Evolutionary conservation across 2,113 vertebrate species (phyloP), one percentile per base, ranked within the genome.

Genomic region (Siniperca chuatsi): DNA sequence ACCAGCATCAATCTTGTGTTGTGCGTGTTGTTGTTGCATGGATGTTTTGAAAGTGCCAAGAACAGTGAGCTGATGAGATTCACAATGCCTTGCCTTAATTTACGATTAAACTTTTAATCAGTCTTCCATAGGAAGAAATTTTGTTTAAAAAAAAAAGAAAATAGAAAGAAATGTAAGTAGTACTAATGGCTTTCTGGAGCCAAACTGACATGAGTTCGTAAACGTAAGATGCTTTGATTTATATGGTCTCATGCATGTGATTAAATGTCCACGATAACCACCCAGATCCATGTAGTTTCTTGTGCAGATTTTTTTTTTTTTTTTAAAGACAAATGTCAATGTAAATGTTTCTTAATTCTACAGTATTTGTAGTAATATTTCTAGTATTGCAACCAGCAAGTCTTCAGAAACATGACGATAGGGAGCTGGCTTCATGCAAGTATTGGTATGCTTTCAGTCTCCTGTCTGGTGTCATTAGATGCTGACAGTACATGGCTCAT

Each of bases 121-220:
- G 79, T 95, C 95, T 96, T 96, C 95, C 96, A 96, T 77, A 75
- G 95, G 96, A 96, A 96, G 95, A 92, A 93, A 92, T 91, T 68
- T 67, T 12, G 8, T 44, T n/a, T n/a, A 35, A 75, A 64, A 33
- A 62, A 46, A 20, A 71, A 58, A n/a, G 50, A 52, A 69, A 33
- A 78, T 8, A 57, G 46, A 23, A 77, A 33, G 55, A 8, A 73
- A 37, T 52, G 44, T 10, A 62, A 68, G 33, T 21, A 71, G 6
- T 54, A 35, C 2, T 78, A 60, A 46, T 84, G 67, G 75, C 61
- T 85, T 81, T 65, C 44, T 52, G 50, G 15, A 87, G 69, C 75
- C 3, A 48, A 58, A 58, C 71, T 70, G 64, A 77, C 16, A 46
- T 2, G 37, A 67, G 29, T 64, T 79, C 52, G 50, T 66, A 66